A percentile compares a stretch with the other conserved stretches of the same genome.
phyloP scores from a whole-genome alignment of 2,113 vertebrate genomes.

The Bujurquina vittata region DNA sequence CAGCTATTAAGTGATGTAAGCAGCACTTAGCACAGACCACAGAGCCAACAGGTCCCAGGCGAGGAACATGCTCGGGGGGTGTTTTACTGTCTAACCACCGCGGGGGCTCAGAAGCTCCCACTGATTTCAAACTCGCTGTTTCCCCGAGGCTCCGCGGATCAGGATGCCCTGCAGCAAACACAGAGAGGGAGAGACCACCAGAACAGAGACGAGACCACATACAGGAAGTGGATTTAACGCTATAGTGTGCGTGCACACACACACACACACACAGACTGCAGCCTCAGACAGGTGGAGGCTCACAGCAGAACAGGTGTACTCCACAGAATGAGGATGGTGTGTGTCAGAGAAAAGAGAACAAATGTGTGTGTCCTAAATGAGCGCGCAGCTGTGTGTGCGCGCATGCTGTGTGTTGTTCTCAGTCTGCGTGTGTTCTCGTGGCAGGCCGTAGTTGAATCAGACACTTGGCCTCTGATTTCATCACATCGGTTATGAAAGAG shows the following conservation, averaged over 20 bases:
- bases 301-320: conserved; percentile 39
- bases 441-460: conserved; percentile 68
- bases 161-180: conserved; percentile 59
- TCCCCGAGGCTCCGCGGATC: conserved; percentile 23
- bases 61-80: conserved; percentile 15
- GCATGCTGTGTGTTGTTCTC: conserved; percentile 11
- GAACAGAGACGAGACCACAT: conserved; percentile 7
- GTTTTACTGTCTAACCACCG: conserved; percentile 21
- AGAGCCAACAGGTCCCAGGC: background rate
- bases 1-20: conserved; percentile 7
- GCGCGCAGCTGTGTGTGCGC: conserved; percentile 1
- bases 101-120: conserved; percentile 18
- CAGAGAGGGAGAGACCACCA: conserved; percentile 30
- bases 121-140: conserved; percentile 34
- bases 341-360: background rate
- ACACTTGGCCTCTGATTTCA: conserved; percentile 79
- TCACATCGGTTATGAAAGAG: conserved; percentile 75
- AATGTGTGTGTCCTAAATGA: conserved; percentile 3
- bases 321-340: conserved; percentile 26
- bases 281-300: background rate
- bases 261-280: conserved; percentile 14
- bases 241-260: background rate
- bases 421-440: conserved; percentile 46
- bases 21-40: conserved; percentile 41
- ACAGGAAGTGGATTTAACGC: conserved; percentile 28